Evolutionary conservation across 2,113 vertebrate species (phyloP), one percentile per base, ranked within the genome.

Genomic region (Mastomys coucha): DNA sequence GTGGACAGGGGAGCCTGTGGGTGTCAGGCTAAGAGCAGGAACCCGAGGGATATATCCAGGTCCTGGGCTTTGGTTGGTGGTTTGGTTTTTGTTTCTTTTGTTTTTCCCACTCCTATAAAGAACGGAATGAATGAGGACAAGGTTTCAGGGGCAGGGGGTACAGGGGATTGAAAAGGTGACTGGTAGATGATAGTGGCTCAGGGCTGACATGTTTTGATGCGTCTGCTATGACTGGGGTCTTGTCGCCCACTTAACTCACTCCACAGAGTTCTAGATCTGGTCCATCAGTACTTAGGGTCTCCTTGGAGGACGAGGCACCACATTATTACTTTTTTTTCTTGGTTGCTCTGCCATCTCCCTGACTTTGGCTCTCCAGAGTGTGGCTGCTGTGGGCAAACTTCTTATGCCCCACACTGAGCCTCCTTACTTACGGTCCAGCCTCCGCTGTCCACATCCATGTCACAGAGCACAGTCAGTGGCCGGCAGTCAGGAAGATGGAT

Each of bases 351-450:
- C 45, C 19, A 2, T 39, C 31, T 77, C 56, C 1, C 22, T 53
- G 33, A 31, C 89, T 53, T 31, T 1, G 8, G 7, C 20, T 80
- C 60, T 77, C 86, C 49, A 13, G 72, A 36, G 72, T 31, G 28
- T 22, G 39, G 19, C 88, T 36, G 77, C 17, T 24, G 2, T 81
- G 36, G 22, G 42, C 33, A 36, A 67, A 53, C 60, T 36, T 69
- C 63, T 19, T 22, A 39, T 2, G 60, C 19, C 49, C 60, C 24
- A 8, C 9, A 7, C 22, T 26, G 24, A 72, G 51, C 26, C n/a
- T 82, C 24, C n/a, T 31, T 58, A 72, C 78, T 84, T 51, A 92
- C 67, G 0, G 51, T 84, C 90, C 90, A 91, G 78, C 90, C 77
- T 1, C 45, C 76, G 5, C 76, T 49, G 24, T 81, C 89, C 36